These are phyloP conservation scores for Dendrolimus kikuchii DNA, from an alignment of 1,140 invertebrate species.

Conservation along the genomic window DNA sequence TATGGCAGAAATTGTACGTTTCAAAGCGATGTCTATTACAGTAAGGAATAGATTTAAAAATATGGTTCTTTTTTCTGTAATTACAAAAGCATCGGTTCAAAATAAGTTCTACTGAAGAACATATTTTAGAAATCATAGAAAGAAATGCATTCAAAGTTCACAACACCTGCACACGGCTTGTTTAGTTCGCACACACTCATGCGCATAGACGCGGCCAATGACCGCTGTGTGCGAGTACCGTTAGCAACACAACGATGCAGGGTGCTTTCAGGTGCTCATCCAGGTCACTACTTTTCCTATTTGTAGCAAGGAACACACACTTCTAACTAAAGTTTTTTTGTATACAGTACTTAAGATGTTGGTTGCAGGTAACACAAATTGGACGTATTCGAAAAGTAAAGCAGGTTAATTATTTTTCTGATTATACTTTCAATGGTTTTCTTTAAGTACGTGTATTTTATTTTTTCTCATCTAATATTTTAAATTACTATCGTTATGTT, in stretches of 20 bases:
- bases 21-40: too few relatives aligned
- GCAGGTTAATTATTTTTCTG: too few relatives aligned
- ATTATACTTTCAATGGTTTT: too few relatives aligned
- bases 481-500: too few relatives aligned
- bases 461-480: too few relatives aligned
- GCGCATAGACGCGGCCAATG: conserved; percentile 9
- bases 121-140: neutral
- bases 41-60: too few relatives aligned
- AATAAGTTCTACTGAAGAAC: neutral
- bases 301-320: neutral
- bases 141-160: conserved; percentile 4
- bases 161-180: conserved; percentile 19
- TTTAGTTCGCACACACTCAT: conserved; percentile 7
- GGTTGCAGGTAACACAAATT: too few relatives aligned
- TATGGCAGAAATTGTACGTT: too few relatives aligned
- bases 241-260: conserved; percentile 30
- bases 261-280: neutral
- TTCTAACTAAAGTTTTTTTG: neutral
- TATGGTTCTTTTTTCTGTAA: neutral
- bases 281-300: neutral
- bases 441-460: too few relatives aligned
- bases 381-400: too few relatives aligned
- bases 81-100: neutral
- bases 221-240: conserved; percentile 40
- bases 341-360: too few relatives aligned